Evolutionary conservation across 35 echinoderm and acorn worm species (phyloP).

Genomic region (Anneissia japonica): DNA sequence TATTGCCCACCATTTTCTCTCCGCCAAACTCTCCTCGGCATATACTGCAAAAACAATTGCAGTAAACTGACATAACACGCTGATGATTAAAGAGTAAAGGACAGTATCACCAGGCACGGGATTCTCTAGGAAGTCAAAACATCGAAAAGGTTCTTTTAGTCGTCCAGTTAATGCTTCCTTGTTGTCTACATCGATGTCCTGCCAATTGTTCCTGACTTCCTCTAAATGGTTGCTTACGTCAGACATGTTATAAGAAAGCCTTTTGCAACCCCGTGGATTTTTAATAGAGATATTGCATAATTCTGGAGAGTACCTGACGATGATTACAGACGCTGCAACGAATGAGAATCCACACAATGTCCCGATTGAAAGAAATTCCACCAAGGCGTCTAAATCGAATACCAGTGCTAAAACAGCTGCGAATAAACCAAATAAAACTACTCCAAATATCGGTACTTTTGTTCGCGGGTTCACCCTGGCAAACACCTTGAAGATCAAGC

Average conservation of each 20-base stretch:
- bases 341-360: conserved; percentile 28
- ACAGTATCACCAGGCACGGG: conserved; percentile 1
- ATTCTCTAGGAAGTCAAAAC: neutral
- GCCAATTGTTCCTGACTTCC: neutral
- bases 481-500: conserved; percentile 37
- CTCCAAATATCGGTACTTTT: conserved; percentile 29
- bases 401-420: conserved; percentile 10
- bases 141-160: conserved; percentile 18
- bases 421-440: conserved; percentile 2
- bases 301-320: conserved; percentile 27
- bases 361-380: conserved; percentile 50
- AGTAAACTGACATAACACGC: neutral
- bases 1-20: conserved; percentile 34
- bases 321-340: conserved; percentile 32
- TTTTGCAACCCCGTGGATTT: neutral
- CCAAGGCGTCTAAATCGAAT: conserved; percentile 27
- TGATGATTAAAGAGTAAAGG: neutral
- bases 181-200: neutral
- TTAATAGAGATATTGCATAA: neutral
- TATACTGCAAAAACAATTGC: neutral
- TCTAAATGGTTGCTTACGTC: neutral
- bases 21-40: neutral
- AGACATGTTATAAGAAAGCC: neutral
- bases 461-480: conserved; percentile 15
- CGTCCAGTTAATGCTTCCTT: neutral